Conservation (phyloP, 2,113 vertebrate species). For the Carlito syrichta region DNA sequence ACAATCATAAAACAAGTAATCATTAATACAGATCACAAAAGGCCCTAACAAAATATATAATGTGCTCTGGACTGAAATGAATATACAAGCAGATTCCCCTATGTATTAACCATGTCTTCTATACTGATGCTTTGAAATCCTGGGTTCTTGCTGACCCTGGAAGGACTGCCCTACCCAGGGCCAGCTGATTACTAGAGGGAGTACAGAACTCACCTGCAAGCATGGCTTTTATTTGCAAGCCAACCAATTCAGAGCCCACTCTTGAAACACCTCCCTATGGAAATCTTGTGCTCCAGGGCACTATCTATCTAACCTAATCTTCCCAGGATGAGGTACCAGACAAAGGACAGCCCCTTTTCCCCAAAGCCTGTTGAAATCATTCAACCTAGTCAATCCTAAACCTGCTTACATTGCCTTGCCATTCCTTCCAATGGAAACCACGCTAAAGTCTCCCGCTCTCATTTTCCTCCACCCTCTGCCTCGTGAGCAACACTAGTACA, state of each 20-base stretch:
- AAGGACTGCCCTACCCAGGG: neutral
- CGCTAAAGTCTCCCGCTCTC: neutral
- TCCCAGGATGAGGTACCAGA: neutral
- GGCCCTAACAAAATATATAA: neutral
- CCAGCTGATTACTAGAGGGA: neutral
- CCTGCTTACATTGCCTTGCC: no score
- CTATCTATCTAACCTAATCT: neutral
- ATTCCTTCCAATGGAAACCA: neutral
- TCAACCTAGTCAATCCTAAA: neutral
- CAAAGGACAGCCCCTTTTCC: neutral
- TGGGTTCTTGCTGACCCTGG: neutral
- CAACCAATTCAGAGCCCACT: neutral
- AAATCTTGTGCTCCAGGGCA: no score
- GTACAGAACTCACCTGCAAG: neutral
- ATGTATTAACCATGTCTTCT: neutral
- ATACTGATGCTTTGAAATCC: neutral
- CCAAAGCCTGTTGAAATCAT: neutral
- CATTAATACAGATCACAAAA: neutral
- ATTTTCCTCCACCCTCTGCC: neutral
- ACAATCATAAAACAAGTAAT: neutral
- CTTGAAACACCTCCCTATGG: no score
- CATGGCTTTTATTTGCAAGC: neutral
- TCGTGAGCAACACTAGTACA: neutral
- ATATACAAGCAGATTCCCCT: neutral
- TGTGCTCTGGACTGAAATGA: neutral